Percentiles rank a stretch among this genome's conserved stretches.
These are phyloP conservation scores for Phalacrocorax brasilianus DNA, from an alignment of 2,113 vertebrate species.

Conservation along the genomic window DNA sequence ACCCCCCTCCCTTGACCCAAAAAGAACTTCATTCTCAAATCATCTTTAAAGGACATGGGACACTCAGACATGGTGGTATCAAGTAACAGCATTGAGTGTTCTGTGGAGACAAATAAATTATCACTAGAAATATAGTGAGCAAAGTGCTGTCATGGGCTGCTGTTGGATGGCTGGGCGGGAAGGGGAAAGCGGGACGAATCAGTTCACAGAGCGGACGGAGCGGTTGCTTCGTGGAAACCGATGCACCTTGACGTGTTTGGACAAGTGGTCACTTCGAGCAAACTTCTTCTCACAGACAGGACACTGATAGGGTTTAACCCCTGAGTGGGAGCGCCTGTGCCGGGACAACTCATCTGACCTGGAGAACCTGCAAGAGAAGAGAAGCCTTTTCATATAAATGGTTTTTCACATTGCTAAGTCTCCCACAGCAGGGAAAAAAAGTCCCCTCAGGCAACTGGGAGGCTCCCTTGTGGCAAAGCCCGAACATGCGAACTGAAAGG, in stretches of 20 bases:
- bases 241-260: constrained; percentile 99
- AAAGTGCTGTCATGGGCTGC: constrained; percentile 55
- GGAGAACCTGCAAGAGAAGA: constrained; percentile 84
- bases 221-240: constrained; percentile 96
- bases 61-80: constrained; percentile 41
- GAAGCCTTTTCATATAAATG: not conserved
- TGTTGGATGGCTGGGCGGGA: not conserved
- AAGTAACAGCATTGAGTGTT: constrained; percentile 60
- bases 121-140: constrained; percentile 67
- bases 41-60: constrained; percentile 15
- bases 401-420: not conserved
- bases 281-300: constrained; percentile 98
- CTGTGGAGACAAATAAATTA: constrained; percentile 86
- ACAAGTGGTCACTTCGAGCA: constrained; percentile 97
- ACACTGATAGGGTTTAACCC: constrained; percentile 97
- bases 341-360: constrained; percentile 95
- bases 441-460: not conserved
- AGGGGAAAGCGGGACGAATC: constrained; percentile 59
- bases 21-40: constrained; percentile 40
- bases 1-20: constrained; percentile 10
- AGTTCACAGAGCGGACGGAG: constrained; percentile 86
- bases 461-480: not conserved
- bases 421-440: too few relatives aligned
- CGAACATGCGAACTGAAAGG: not conserved
- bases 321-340: constrained; percentile 95